A percentile compares a stretch with the other conserved stretches of the same genome.
Evolutionary conservation across 2,113 vertebrate genomes (phyloP).

Genomic region (Cebus imitator): DNA sequence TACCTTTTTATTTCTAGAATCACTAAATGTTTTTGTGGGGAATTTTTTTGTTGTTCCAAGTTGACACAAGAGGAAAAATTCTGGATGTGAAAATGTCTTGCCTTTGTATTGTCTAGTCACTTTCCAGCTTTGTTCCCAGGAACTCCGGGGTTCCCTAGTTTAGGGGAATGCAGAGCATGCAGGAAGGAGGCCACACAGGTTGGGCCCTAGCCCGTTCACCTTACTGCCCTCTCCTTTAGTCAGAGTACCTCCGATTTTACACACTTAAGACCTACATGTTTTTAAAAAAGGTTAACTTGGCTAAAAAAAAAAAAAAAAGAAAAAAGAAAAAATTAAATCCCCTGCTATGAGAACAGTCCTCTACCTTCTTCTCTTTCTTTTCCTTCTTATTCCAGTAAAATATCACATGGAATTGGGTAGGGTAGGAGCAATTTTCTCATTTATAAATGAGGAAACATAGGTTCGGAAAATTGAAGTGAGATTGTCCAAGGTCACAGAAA

Average conservation of each 20-base stretch:
- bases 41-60: neutral
- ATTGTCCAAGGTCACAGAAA: neutral
- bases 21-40: neutral
- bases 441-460: neutral
- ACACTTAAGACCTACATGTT: neutral
- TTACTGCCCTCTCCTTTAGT: neutral
- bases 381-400: neutral
- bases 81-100: neutral
- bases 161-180: neutral
- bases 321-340: neutral
- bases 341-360: neutral
- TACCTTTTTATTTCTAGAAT: neutral
- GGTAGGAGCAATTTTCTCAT: neutral
- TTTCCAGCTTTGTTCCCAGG: neutral
- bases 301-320: neutral
- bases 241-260: neutral
- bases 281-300: neutral
- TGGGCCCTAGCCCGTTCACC: neutral
- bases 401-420: neutral
- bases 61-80: neutral
- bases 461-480: neutral
- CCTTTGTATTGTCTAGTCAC: neutral
- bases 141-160: fast-evolving
- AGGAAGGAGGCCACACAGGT: neutral
- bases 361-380: neutral